These are phyloP conservation scores for Rynchops niger DNA, from an alignment of 2,113 vertebrate species.

Conservation along the genomic window DNA sequence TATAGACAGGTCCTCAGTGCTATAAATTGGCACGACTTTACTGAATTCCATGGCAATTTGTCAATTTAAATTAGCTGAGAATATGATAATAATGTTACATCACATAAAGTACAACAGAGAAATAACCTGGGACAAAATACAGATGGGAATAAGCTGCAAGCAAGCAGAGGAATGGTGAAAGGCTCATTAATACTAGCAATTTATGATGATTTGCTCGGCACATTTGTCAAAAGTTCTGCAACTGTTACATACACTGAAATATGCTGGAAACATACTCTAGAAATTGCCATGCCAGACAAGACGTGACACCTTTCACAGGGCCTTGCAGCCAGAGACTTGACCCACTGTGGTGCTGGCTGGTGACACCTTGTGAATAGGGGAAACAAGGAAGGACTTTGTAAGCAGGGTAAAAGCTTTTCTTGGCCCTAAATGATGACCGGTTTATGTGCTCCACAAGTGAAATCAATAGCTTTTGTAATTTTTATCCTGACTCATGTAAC, in stretches of 20 bases:
- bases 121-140: neutral
- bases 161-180: neutral
- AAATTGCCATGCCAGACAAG: neutral
- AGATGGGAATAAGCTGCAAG: neutral
- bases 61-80: slow-evolving; percentile 13
- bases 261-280: neutral
- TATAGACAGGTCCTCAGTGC: neutral
- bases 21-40: neutral
- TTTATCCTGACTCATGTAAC: neutral
- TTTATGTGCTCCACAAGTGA: neutral
- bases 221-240: neutral
- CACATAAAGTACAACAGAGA: neutral
- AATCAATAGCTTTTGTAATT: neutral
- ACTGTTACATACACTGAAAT: neutral
- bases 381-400: neutral
- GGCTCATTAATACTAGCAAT: neutral
- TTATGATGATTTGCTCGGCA: neutral
- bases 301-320: neutral
- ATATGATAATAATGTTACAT: neutral
- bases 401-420: neutral
- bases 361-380: neutral
- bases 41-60: slow-evolving; percentile 11
- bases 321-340: neutral
- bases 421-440: rapidly evolving
- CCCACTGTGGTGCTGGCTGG: neutral